A percentile compares a stretch with the other conserved stretches of the same genome.
Evolutionary conservation across 2,888 invertebrate genomes (phyloP).

Genomic region (Synanthedon tipuliformis): DNA sequence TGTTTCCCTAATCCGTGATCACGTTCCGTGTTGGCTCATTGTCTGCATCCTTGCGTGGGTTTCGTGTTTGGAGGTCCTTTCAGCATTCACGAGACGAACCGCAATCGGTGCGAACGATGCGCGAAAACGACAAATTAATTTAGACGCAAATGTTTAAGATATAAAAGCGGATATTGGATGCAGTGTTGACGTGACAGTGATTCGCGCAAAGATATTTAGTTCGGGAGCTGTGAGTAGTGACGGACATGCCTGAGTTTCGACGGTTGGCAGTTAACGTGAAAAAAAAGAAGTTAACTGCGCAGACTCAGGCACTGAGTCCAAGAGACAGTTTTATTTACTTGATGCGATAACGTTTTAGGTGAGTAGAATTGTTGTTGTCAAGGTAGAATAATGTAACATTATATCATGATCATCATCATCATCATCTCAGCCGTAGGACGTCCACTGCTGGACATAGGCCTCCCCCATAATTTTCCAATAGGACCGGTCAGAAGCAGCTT

Average conservation of each 20-base stretch:
- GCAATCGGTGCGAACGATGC: constrained; percentile 34
- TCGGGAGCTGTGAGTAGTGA: constrained; percentile 26
- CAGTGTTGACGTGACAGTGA: constrained; percentile 51
- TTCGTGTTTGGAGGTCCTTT: constrained; percentile 7
- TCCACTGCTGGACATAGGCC: too few species aligned
- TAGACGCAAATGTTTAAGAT: not conserved
- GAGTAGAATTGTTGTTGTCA: constrained; percentile 44
- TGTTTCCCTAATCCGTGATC: constrained; percentile 17
- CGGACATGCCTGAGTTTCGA: constrained; percentile 62
- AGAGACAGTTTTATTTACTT: constrained; percentile 44
- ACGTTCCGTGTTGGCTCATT: constrained; percentile 13
- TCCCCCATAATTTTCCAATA: too few species aligned
- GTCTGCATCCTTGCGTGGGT: constrained; percentile 43
- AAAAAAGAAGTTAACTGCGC: constrained; percentile 56
- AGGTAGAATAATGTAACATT: constrained; percentile 34
- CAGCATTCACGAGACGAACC: constrained; percentile 5
- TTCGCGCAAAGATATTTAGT: constrained; percentile 22
- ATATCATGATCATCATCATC: too few species aligned
- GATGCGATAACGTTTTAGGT: constrained; percentile 69
- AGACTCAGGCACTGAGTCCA: constrained; percentile 35
- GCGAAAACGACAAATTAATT: constrained; percentile 23
- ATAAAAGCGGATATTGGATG: constrained; percentile 25
- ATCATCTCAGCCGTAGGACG: too few species aligned
- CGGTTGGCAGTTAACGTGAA: constrained; percentile 58
- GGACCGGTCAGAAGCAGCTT: too few species aligned